Percentiles rank a stretch among this genome's conserved stretches.
Evolutionary conservation across 2,888 invertebrate species (phyloP).

Genomic region (Adelphocoris suturalis): DNA sequence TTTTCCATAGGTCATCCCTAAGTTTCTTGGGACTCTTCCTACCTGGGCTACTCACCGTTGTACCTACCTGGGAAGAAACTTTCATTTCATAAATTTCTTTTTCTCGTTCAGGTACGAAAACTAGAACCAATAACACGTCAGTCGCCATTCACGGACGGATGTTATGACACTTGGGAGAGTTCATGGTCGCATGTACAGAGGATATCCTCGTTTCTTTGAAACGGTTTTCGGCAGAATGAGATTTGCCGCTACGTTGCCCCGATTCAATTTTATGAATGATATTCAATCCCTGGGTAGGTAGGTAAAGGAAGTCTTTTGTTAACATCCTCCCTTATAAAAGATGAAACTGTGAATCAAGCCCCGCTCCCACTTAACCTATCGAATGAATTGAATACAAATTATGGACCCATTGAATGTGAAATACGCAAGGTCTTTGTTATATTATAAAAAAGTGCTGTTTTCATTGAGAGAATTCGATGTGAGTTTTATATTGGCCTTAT

Average conservation of each 20-base stretch:
- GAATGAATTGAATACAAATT: too few relatives aligned
- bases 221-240: not conserved
- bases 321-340: not conserved
- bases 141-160: constrained; percentile 56
- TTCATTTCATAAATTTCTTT: constrained; percentile 61
- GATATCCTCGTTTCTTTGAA: not conserved
- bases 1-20: constrained; percentile 44
- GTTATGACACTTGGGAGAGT: constrained; percentile 56
- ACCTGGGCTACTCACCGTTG: constrained; percentile 13
- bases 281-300: not conserved
- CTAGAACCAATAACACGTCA: constrained; percentile 49
- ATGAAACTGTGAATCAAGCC: not conserved
- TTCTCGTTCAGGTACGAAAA: constrained; percentile 60
- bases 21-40: constrained; percentile 18
- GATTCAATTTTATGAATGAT: constrained; percentile 33
- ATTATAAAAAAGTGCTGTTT: too few relatives aligned
- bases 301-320: not conserved
- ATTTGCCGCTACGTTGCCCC: not conserved
- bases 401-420: too few relatives aligned
- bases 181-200: constrained; percentile 33
- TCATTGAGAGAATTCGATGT: too few relatives aligned
- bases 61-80: constrained; percentile 54
- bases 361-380: not conserved
- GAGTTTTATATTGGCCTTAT: too few relatives aligned
- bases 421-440: too few relatives aligned